phyloP scores from a whole-genome alignment of 2,888 invertebrate species.

The Xestobium rufovillosum region DNA sequence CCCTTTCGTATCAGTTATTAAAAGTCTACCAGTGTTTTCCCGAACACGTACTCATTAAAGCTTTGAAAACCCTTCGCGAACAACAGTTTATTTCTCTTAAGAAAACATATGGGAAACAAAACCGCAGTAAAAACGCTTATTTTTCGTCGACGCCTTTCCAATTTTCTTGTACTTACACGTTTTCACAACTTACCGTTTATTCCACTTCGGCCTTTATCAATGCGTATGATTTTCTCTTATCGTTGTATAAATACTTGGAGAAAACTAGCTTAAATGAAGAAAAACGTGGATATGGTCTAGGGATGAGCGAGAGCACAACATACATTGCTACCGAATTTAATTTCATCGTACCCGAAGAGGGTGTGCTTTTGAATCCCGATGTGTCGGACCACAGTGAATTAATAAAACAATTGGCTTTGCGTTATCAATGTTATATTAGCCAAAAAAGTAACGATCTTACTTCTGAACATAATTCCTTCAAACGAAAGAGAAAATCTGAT shows the following conservation, averaged over 20 bases:
- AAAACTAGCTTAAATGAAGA: too few species aligned
- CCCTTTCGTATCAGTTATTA: constrained; percentile 59
- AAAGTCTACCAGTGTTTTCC: constrained; percentile 66
- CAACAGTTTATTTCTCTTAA: constrained; percentile 54
- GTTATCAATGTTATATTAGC: constrained; percentile 37
- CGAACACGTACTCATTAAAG: constrained; percentile 53
- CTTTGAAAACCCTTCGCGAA: constrained; percentile 51
- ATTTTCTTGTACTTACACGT: constrained; percentile 43
- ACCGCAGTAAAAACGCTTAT: too few species aligned
- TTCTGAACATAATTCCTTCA: neutral
- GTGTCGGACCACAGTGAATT: constrained; percentile 45
- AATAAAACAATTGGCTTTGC: constrained; percentile 36
- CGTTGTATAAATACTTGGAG: too few species aligned
- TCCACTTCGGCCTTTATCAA: constrained; percentile 44
- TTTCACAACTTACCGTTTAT: constrained; percentile 41
- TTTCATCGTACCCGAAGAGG: constrained; percentile 49
- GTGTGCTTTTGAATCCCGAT: constrained; percentile 49
- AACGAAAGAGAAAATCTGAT: neutral
- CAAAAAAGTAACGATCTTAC: neutral
- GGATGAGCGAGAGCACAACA: constrained; percentile 44
- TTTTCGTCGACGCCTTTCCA: too few species aligned
- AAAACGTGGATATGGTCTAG: constrained; percentile 44
- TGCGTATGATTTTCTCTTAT: constrained; percentile 29
- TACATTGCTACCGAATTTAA: constrained; percentile 37
- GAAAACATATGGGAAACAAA: constrained; percentile 22